Conservation (phyloP, 2,797 vertebrate genomes). For the Pseudomugil gertrudae region DNA sequence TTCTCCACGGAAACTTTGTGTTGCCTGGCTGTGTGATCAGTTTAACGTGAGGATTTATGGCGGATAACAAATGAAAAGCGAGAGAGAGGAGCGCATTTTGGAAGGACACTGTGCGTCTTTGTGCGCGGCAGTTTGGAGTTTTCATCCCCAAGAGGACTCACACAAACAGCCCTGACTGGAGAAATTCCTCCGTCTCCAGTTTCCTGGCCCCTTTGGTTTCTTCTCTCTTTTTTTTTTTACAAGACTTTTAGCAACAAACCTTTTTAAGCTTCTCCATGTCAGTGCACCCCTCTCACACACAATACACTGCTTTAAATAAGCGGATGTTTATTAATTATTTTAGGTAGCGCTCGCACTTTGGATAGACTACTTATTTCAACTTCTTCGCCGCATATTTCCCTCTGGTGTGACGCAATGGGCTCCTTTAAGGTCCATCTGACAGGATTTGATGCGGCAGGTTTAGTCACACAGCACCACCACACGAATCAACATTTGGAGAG, state of each 20-base stretch:
- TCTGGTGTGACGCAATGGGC: no score
- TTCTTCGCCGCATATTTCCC: no score
- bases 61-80: no score
- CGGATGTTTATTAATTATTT: background rate
- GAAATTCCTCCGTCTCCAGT: conserved; percentile 77
- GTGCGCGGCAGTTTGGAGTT: conserved; percentile 71
- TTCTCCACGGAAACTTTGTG: background rate
- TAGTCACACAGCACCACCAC: conserved; percentile 11
- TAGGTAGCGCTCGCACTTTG: no score
- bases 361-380: no score
- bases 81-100: conserved; percentile 36
- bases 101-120: conserved; percentile 80
- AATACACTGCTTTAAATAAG: background rate
- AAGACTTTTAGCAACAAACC: background rate
- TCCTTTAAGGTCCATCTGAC: background rate
- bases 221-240: background rate
- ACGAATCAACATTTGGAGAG: conserved; percentile 35
- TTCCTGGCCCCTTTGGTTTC: conserved; percentile 47
- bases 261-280: background rate
- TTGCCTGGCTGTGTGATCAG: background rate
- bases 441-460: conserved; percentile 1
- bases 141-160: conserved; percentile 49
- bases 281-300: background rate
- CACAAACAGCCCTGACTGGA: conserved; percentile 57
- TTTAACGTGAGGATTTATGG: no score